Evolutionary conservation across 2,888 invertebrate genomes (phyloP).

Genomic region (Papilio gigon): DNA sequence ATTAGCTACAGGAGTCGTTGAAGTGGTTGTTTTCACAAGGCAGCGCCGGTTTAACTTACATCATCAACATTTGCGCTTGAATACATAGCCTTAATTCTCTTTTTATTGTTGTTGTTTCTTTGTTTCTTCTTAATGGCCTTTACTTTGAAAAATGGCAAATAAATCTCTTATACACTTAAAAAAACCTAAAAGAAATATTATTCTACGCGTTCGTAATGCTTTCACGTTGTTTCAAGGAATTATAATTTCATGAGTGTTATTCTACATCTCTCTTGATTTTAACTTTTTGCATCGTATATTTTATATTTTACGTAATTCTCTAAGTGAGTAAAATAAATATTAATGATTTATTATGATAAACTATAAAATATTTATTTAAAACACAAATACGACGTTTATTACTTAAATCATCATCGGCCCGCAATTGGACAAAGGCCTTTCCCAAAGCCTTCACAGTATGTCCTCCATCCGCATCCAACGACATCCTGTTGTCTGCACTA

Average conservation of each 20-base stretch:
- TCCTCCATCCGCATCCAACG: too few species aligned
- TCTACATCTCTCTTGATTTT: neutral
- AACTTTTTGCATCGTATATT: neutral
- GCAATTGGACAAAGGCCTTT: too few species aligned
- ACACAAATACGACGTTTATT: too few species aligned
- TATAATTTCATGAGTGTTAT: slow-evolving; percentile 28
- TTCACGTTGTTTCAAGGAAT: slow-evolving; percentile 15
- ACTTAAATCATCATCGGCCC: too few species aligned
- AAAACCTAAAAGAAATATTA: slow-evolving; percentile 21
- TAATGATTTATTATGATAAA: too few species aligned
- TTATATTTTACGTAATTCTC: neutral
- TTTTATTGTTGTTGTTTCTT: slow-evolving; percentile 53
- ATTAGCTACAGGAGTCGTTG: slow-evolving; percentile 16
- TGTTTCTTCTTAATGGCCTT: slow-evolving; percentile 39
- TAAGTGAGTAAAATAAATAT: too few species aligned
- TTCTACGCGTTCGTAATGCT: neutral
- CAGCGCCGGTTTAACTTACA: slow-evolving; percentile 62
- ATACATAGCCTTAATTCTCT: slow-evolving; percentile 49
- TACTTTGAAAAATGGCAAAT: slow-evolving; percentile 29
- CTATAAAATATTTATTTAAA: too few species aligned
- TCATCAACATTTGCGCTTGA: slow-evolving; percentile 62
- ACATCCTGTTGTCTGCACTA: too few species aligned
- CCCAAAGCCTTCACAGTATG: too few species aligned
- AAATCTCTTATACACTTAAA: slow-evolving; percentile 31
- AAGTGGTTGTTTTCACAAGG: slow-evolving; percentile 40